phyloP scores from a whole-genome alignment of 2,888 invertebrate genomes.

The Lottia gigantea region DNA sequence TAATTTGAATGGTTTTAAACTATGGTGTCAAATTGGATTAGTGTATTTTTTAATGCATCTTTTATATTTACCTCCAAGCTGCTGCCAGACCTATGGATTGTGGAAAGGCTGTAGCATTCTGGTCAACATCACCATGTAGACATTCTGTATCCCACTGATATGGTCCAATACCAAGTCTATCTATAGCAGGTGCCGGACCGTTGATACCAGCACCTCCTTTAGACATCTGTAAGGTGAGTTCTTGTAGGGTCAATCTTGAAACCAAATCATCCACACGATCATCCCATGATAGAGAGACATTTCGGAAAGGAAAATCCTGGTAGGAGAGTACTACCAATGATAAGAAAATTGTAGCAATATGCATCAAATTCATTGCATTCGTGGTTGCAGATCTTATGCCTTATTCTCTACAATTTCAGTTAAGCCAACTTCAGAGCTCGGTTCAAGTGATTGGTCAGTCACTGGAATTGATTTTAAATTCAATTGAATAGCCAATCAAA shows the following conservation, averaged over 20 bases:
- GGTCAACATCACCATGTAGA: conserved; percentile 31
- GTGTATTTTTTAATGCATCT: too few species aligned
- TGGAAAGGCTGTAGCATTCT: conserved; percentile 44
- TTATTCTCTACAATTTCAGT: too few species aligned
- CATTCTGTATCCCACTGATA: conserved; percentile 20
- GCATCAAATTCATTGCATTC: too few species aligned
- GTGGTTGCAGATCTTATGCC: too few species aligned
- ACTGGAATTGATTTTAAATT: too few species aligned
- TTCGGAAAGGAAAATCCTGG: background rate
- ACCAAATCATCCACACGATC: background rate
- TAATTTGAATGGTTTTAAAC: background rate
- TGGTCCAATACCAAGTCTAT: conserved; percentile 12
- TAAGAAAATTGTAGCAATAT: too few species aligned
- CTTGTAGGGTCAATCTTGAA: background rate
- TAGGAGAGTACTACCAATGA: background rate
- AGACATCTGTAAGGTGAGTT: background rate
- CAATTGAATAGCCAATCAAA: too few species aligned
- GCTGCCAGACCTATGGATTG: conserved; percentile 46
- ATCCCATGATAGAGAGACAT: background rate
- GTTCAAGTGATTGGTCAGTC: too few species aligned
- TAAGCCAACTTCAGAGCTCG: too few species aligned
- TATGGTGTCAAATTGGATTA: too few species aligned
- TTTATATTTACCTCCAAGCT: conserved; percentile 20
- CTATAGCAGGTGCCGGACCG: background rate
- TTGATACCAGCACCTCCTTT: background rate